Percentiles rank a stretch among this genome's conserved stretches.
Evolutionary conservation across 2,888 invertebrate genomes (phyloP).

Genomic region (Xiphydria camelus): DNA sequence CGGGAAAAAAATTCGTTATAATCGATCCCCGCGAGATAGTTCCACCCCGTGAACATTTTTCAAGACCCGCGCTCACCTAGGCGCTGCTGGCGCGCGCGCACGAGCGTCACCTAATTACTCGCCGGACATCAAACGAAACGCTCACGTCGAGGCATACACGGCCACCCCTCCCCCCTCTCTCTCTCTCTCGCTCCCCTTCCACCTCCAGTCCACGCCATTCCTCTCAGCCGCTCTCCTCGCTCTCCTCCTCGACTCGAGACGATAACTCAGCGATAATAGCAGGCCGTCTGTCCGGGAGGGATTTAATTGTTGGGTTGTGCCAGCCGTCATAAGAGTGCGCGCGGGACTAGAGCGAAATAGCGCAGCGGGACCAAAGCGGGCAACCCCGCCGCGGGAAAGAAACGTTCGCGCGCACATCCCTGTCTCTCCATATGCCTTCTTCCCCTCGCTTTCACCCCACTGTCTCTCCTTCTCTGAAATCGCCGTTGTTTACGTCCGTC

Average conservation of each 20-base stretch:
- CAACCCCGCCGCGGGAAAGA: no score
- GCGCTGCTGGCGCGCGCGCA: no score
- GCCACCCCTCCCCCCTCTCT: conserved; percentile 5
- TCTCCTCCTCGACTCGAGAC: conserved; percentile 22
- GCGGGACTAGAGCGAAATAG: conserved; percentile 32
- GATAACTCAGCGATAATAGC: conserved; percentile 53
- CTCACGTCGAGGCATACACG: conserved; percentile 24
- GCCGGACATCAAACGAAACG: conserved; percentile 38
- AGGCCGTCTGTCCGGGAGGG: conserved; percentile 44
- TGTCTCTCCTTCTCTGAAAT: no score
- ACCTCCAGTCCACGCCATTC: conserved; percentile 1
- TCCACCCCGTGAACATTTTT: no score
- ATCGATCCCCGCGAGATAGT: no score
- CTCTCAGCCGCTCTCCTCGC: not conserved
- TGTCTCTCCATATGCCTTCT: no score
- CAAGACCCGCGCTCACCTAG: no score
- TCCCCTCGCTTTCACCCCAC: no score
- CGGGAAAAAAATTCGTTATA: no score
- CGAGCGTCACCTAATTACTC: conserved; percentile 34
- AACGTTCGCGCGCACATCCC: no score
- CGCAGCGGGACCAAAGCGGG: no score
- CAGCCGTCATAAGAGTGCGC: conserved; percentile 43
- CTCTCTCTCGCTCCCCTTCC: conserved; percentile 4
- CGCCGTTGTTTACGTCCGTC: no score
- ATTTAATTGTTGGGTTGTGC: conserved; percentile 52